Evolutionary conservation across 2,113 vertebrate genomes (phyloP).

Genomic region (Pteruthius melanotis): DNA sequence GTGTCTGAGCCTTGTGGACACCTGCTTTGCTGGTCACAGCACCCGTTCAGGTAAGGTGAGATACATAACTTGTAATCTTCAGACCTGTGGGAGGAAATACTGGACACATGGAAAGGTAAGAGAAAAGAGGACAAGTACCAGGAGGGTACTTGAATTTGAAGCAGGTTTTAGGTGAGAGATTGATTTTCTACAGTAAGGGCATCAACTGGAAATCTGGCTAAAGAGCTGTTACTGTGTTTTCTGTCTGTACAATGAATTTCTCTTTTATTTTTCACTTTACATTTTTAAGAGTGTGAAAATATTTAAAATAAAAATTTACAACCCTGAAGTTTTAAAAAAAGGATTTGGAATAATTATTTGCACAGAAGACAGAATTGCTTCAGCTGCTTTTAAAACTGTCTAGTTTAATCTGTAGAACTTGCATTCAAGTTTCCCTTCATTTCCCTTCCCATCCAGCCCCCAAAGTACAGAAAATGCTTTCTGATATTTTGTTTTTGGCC

Average conservation of each 20-base stretch:
- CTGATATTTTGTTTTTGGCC: background rate
- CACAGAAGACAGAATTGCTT: background rate
- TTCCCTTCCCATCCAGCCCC: background rate
- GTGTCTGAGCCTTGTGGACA: background rate
- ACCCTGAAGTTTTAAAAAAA: background rate
- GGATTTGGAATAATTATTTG: background rate
- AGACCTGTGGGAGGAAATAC: background rate
- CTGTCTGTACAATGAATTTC: background rate
- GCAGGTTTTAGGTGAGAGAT: background rate
- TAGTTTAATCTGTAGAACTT: background rate
- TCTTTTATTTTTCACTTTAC: background rate
- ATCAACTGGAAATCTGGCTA: background rate
- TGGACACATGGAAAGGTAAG: rapidly evolving
- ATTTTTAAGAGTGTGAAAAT: background rate
- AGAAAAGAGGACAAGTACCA: background rate
- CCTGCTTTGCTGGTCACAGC: background rate
- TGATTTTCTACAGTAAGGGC: background rate
- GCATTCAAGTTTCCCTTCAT: background rate
- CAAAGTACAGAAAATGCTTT: background rate
- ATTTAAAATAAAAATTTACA: background rate
- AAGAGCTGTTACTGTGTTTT: background rate
- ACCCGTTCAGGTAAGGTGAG: background rate
- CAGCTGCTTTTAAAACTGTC: background rate
- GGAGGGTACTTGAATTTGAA: background rate
- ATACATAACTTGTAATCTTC: background rate